Conservation (phyloP, 1,140 invertebrate species). For the Calephelis virginiensis region DNA sequence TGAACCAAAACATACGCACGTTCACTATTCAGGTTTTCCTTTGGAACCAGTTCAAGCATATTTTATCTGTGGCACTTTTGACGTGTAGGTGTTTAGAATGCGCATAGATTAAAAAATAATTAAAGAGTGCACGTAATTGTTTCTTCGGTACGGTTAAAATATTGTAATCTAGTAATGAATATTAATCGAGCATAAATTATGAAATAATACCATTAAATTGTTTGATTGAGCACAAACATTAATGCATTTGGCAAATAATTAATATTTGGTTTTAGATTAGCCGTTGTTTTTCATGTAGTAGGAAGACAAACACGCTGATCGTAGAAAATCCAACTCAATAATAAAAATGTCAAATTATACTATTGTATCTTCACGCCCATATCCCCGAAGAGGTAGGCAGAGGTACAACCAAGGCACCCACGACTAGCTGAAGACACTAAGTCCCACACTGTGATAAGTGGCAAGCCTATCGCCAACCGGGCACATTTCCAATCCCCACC, state of each 20-base stretch:
- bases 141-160: not conserved
- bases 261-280: not conserved
- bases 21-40: constrained; percentile 21
- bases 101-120: constrained; percentile 43
- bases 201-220: constrained; percentile 8
- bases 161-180: constrained; percentile 15
- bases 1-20: constrained; percentile 24
- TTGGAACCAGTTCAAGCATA: constrained; percentile 20
- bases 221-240: not conserved
- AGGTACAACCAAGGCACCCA: too few relatives aligned
- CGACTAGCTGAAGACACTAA: too few relatives aligned
- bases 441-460: too few relatives aligned
- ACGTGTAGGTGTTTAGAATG: constrained; percentile 37
- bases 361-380: too few relatives aligned
- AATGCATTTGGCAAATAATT: not conserved
- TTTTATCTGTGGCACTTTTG: constrained; percentile 28
- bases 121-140: constrained; percentile 27
- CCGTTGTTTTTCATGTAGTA: too few relatives aligned
- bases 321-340: too few relatives aligned
- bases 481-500: too few relatives aligned
- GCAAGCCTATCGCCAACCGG: too few relatives aligned
- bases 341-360: too few relatives aligned
- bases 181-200: constrained; percentile 15
- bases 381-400: too few relatives aligned
- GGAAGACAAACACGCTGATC: too few relatives aligned